Evolutionary conservation across 2,113 vertebrate genomes (phyloP).

Genomic region (Crotalus helleri): DNA sequence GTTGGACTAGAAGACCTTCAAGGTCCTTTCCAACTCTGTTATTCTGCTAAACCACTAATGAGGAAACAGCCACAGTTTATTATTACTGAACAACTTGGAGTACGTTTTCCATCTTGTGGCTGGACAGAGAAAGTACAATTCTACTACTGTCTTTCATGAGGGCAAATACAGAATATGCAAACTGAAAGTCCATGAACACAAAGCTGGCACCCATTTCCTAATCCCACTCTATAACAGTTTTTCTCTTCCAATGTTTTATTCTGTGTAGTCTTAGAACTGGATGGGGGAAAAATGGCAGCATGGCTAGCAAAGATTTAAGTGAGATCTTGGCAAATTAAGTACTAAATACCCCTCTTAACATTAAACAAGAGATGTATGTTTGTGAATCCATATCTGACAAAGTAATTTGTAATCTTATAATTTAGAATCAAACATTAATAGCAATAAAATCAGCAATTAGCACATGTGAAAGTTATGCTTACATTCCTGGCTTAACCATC

Average conservation of each 20-base stretch:
- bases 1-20: background rate
- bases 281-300: background rate
- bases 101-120: constrained; percentile 54
- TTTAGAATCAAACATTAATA: background rate
- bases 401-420: background rate
- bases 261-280: background rate
- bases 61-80: background rate
- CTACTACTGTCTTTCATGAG: background rate
- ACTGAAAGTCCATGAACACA: background rate
- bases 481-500: background rate
- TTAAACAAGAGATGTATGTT: background rate
- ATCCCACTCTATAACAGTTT: background rate
- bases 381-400: background rate
- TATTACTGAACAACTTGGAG: background rate
- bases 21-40: background rate
- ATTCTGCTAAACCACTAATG: background rate
- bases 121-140: constrained; percentile 38
- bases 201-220: background rate
- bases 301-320: background rate
- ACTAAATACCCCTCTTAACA: background rate
- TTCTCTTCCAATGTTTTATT: background rate
- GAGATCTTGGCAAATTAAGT: background rate
- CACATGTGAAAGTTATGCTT: background rate
- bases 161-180: background rate
- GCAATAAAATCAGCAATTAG: background rate